phyloP scores from a whole-genome alignment of 2,113 vertebrate genomes.

The Aramus guarauna region DNA sequence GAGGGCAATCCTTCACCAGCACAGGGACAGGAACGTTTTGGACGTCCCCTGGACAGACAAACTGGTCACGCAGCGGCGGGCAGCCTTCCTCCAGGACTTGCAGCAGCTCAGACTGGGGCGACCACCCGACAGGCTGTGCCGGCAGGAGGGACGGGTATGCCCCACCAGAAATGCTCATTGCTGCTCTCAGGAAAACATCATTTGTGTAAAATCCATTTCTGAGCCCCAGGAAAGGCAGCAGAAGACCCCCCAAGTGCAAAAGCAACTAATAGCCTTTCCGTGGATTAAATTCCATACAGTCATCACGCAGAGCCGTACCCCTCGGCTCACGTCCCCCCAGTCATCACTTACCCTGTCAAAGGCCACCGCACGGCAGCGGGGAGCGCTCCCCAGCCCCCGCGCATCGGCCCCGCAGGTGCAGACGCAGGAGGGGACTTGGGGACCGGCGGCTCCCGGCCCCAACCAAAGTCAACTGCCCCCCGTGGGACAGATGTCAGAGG shows the following conservation, averaged over 20 bases:
- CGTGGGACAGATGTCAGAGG: fast-evolving
- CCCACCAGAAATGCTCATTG: neutral
- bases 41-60: neutral
- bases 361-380: fast-evolving
- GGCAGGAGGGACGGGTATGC: neutral
- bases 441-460: neutral
- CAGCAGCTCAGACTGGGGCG: neutral
- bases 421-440: fast-evolving
- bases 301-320: neutral
- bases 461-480: neutral
- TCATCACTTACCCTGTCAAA: neutral
- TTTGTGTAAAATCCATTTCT: neutral
- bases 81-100: neutral
- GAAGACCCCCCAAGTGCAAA: neutral
- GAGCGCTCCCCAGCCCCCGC: neutral
- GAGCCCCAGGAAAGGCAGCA: neutral
- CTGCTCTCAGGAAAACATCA: neutral
- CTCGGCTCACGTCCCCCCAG: fast-evolving
- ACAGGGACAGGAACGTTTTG: neutral
- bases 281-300: fast-evolving
- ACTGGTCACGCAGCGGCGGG: neutral
- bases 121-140: fast-evolving
- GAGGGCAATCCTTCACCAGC: neutral
- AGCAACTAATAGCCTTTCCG: fast-evolving
- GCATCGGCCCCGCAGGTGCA: fast-evolving